Evolutionary conservation across 2,113 vertebrate genomes (phyloP).

Genomic region (Oxygymnocypris stewartii): DNA sequence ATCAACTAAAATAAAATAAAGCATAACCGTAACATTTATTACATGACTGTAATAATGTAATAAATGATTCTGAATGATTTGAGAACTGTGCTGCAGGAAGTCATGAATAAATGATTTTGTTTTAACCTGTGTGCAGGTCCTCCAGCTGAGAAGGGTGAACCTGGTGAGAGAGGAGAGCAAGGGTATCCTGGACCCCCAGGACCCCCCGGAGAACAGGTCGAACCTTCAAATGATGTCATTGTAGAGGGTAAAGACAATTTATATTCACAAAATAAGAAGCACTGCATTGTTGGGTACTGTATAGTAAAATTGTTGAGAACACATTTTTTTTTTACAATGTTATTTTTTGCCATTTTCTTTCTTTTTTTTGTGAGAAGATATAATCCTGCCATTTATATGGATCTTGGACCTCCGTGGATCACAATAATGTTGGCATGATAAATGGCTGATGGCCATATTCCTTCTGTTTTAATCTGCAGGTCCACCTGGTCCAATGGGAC

Average conservation of each 20-base stretch:
- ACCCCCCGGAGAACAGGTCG: slow-evolving; percentile 80
- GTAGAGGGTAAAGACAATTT: slow-evolving; percentile 60
- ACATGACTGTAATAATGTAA: neutral
- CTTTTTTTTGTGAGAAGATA: neutral
- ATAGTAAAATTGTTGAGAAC: neutral
- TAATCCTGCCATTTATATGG: neutral
- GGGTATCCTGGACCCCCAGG: slow-evolving; percentile 77
- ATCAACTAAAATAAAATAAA: neutral
- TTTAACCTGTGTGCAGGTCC: slow-evolving; percentile 55
- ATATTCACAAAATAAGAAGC: neutral
- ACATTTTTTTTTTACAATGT: neutral
- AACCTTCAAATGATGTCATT: slow-evolving; percentile 79
- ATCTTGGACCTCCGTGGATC: neutral
- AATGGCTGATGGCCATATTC: neutral
- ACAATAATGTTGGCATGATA: neutral
- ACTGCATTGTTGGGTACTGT: neutral
- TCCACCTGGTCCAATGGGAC: slow-evolving; percentile 75
- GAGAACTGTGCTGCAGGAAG: neutral
- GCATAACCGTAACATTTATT: neutral
- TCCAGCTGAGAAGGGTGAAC: slow-evolving; percentile 70
- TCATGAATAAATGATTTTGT: neutral
- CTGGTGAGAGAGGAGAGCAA: slow-evolving; percentile 67
- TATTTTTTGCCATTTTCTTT: neutral
- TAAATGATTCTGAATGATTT: neutral
- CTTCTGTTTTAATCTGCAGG: slow-evolving; percentile 42